A percentile compares a stretch with the other conserved stretches of the same genome.
Conservation (phyloP, 2,797 vertebrate genomes). For the Sciurus vulgaris region DNA sequence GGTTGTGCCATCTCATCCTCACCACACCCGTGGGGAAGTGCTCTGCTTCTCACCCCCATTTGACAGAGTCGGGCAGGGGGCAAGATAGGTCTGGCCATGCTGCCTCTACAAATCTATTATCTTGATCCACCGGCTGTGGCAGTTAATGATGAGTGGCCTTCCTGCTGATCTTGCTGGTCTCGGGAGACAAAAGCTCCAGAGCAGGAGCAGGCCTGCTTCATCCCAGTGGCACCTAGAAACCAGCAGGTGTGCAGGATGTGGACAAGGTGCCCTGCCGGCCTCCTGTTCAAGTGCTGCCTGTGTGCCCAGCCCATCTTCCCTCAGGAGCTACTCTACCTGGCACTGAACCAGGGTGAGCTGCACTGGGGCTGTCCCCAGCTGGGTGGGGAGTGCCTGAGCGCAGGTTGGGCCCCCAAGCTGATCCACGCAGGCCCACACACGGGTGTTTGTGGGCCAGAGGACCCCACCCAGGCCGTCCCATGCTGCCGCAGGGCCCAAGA, state of each 20-base stretch:
- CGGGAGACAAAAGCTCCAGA: background rate
- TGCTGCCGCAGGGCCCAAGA: background rate
- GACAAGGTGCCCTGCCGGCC: background rate
- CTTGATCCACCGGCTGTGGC: background rate
- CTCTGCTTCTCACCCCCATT: background rate
- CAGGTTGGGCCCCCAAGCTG: background rate
- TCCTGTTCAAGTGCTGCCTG: background rate
- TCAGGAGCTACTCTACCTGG: background rate
- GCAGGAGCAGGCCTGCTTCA: background rate
- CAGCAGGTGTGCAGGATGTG: background rate
- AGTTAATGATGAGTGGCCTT: background rate
- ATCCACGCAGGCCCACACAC: background rate
- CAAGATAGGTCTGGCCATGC: rapidly evolving
- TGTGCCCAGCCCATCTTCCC: rapidly evolving
- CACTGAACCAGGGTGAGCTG: background rate
- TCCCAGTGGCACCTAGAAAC: background rate
- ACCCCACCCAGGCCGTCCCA: background rate
- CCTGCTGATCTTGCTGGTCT: background rate
- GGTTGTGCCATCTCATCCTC: background rate
- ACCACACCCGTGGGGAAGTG: rapidly evolving
- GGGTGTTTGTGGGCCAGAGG: background rate
- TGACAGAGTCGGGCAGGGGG: background rate
- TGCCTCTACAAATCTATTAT: rapidly evolving
- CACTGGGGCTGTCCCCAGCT: rapidly evolving
- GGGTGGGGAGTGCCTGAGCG: background rate